Conservation (phyloP, 2,888 invertebrate species). For the Lobophora halterata region DNA sequence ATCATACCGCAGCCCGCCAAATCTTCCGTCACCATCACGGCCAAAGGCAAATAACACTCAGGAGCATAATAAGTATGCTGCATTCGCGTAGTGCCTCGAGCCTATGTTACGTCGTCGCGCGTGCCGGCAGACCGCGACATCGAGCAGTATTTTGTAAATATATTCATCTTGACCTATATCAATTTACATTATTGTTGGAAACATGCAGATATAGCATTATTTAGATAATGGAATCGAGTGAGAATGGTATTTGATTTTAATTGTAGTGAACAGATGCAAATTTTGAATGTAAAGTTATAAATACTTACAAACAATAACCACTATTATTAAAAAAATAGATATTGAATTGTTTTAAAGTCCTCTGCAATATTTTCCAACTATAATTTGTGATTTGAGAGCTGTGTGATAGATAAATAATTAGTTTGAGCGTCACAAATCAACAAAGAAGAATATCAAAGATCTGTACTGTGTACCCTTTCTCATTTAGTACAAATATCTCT, state of each 20-base stretch:
- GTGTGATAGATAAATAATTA: conserved; percentile 39
- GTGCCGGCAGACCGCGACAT: conserved; percentile 41
- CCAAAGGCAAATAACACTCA: conserved; percentile 72
- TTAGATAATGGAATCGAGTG: conserved; percentile 51
- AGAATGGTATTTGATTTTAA: conserved; percentile 51
- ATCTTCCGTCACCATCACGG: conserved; percentile 67
- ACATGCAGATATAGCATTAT: conserved; percentile 57
- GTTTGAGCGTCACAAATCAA: conserved; percentile 64
- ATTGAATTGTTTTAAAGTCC: conserved; percentile 15
- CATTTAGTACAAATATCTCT: conserved; percentile 47
- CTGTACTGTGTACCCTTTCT: conserved; percentile 33
- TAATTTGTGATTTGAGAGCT: conserved; percentile 48
- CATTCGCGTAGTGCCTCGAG: conserved; percentile 32
- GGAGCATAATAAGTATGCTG: conserved; percentile 40
- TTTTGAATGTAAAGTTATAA: conserved; percentile 57
- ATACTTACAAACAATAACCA: conserved; percentile 18
- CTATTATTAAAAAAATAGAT: conserved; percentile 36
- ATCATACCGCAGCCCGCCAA: conserved; percentile 93
- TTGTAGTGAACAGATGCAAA: conserved; percentile 24
- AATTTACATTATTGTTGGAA: conserved; percentile 57
- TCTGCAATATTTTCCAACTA: conserved; percentile 38
- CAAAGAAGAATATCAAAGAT: conserved; percentile 52
- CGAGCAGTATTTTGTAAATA: conserved; percentile 76
- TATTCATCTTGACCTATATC: conserved; percentile 55
- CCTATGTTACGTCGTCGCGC: conserved; percentile 41